Evolutionary conservation across 2,797 vertebrate genomes (phyloP).

Genomic region (Varecia variegata): DNA sequence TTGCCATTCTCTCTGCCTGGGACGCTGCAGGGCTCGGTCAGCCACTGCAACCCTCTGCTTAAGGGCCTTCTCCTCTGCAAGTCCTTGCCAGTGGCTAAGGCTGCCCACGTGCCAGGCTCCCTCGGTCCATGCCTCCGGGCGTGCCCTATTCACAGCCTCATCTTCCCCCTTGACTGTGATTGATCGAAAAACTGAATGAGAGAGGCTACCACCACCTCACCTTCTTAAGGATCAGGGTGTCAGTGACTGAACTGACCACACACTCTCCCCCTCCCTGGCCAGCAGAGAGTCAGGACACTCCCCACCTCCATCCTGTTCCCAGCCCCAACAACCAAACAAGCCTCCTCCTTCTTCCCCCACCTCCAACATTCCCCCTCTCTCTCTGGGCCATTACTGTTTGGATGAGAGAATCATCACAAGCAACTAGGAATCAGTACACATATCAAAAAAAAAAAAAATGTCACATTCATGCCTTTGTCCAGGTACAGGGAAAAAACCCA

Average conservation of each 20-base stretch:
- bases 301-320: background rate
- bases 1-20: background rate
- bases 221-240: background rate
- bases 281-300: rapidly evolving
- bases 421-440: background rate
- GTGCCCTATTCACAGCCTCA: too few species aligned
- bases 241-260: background rate
- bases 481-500: background rate
- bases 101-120: background rate
- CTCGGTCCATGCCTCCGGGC: rapidly evolving
- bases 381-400: background rate
- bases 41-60: background rate
- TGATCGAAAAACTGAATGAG: rapidly evolving
- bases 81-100: background rate
- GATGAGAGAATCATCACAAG: background rate
- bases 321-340: background rate
- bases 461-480: background rate
- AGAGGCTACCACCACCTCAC: too few species aligned
- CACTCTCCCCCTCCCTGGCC: background rate
- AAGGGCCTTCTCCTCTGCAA: background rate
- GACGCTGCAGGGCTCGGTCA: rapidly evolving
- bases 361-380: background rate
- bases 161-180: background rate
- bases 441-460: background rate
- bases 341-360: background rate